Evolutionary conservation across 1,140 invertebrate genomes (phyloP).

Genomic region (Pogonognathellus flavescens): DNA sequence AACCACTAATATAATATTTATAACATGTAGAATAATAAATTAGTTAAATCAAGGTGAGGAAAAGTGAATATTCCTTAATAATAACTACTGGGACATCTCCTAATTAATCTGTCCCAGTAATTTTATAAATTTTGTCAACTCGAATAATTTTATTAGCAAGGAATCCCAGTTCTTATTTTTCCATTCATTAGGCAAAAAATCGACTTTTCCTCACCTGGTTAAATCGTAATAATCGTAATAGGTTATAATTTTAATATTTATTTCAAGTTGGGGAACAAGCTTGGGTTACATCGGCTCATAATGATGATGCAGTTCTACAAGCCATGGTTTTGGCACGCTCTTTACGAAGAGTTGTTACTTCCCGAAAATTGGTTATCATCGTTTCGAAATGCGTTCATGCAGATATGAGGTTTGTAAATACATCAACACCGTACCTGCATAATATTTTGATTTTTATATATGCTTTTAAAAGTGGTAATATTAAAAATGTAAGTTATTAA

Average conservation of each 20-base stretch:
- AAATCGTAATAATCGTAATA: too few species aligned
- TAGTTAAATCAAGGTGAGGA: too few species aligned
- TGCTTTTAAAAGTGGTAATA: neutral
- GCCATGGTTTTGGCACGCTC: neutral
- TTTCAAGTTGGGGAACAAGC: neutral
- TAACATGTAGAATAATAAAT: too few species aligned
- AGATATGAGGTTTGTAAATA: neutral
- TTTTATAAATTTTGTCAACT: too few species aligned
- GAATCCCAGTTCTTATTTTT: too few species aligned
- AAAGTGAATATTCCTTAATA: too few species aligned
- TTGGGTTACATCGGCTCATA: neutral
- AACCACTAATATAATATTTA: too few species aligned
- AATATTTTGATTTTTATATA: too few species aligned
- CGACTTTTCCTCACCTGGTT: neutral
- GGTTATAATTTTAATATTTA: neutral
- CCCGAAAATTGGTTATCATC: neutral
- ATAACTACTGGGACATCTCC: too few species aligned
- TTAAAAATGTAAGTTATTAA: neutral
- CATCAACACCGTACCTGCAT: too few species aligned
- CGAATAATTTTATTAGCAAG: too few species aligned
- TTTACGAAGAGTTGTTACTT: neutral
- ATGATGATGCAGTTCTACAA: neutral
- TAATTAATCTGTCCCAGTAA: too few species aligned
- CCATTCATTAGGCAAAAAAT: neutral
- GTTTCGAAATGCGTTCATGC: neutral